These are phyloP conservation scores for Sciurus carolinensis DNA, from an alignment of 2,797 vertebrate genomes.

Conservation along the genomic window DNA sequence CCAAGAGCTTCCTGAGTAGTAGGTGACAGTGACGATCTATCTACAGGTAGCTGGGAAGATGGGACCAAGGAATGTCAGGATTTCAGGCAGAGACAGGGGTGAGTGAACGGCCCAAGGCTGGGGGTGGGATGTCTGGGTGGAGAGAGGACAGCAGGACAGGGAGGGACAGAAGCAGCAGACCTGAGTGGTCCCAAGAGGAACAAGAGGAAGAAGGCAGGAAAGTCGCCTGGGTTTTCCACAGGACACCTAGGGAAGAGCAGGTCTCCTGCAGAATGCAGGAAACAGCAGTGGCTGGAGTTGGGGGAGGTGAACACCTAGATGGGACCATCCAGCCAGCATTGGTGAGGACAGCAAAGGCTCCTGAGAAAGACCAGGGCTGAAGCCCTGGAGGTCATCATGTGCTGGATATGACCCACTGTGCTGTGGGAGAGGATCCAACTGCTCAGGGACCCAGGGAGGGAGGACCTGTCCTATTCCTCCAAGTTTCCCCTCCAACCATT, in stretches of 20 bases:
- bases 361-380: background rate
- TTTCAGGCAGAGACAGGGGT: background rate
- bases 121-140: background rate
- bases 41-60: background rate
- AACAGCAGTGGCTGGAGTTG: background rate
- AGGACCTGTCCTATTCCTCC: background rate
- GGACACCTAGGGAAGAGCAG: background rate
- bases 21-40: background rate
- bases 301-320: background rate
- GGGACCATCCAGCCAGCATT: too few species aligned
- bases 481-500: background rate
- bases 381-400: fast-evolving
- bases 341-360: background rate
- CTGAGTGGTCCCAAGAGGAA: background rate
- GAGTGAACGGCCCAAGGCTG: background rate
- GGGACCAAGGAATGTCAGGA: background rate
- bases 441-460: background rate
- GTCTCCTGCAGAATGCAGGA: background rate
- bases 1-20: background rate
- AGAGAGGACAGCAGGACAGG: background rate
- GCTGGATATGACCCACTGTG: fast-evolving
- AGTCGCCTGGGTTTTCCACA: too few species aligned
- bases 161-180: background rate
- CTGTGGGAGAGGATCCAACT: too few species aligned
- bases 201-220: background rate